Evolutionary conservation across 2,797 vertebrate species (phyloP), one percentile per base, ranked within the genome.

Genomic region (Dendrocincla fuliginosa): DNA sequence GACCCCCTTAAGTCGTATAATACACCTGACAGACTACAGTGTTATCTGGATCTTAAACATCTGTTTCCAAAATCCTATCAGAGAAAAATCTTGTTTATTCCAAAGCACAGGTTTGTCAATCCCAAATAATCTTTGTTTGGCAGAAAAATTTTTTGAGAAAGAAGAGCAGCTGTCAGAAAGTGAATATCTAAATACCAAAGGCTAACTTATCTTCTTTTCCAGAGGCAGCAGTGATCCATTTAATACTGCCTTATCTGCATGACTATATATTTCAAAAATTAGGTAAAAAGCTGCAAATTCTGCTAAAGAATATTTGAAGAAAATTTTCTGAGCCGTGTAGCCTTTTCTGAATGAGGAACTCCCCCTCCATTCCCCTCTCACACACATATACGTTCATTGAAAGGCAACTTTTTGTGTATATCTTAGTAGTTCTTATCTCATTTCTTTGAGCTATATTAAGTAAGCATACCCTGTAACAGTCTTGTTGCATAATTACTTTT

Each of bases 171-270:
- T 94, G 70, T 76, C 83, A 93, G 82, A 87, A 92, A 90, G 44
- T 3, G 23, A 84, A 12, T 95, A 42, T 85, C 47, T 65, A 69
- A 90, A 39, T 57, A 84, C 65, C 55, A 76, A 84, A 76, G n/a
- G 30, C 57, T 95, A 78, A 76, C 65, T 81, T 96, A 90, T 95
- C 95, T 88, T 84, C 32, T 50, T 78, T 93, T 73, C 68, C 65
- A 76, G 94, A 82, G 83, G 46, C 82, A 94, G 73, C 61, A 90
- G 79, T 59, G 69, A 94, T 95, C 83, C 69, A 50, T 95, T 93
- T 94, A 88, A 76, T 90, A 37, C 65, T 4, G 12, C 76, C 61
- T 96, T 97, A 90, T 95, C 91, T 90, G 30, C 16, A 16, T 88
- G 39, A 65, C 61, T 95, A 0, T 65, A 39, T 63, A 44, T 93